A percentile compares a stretch with the other conserved stretches of the same genome.
These are phyloP conservation scores for Mya arenaria DNA, from an alignment of 1,140 invertebrate genomes.

Conservation along the genomic window DNA sequence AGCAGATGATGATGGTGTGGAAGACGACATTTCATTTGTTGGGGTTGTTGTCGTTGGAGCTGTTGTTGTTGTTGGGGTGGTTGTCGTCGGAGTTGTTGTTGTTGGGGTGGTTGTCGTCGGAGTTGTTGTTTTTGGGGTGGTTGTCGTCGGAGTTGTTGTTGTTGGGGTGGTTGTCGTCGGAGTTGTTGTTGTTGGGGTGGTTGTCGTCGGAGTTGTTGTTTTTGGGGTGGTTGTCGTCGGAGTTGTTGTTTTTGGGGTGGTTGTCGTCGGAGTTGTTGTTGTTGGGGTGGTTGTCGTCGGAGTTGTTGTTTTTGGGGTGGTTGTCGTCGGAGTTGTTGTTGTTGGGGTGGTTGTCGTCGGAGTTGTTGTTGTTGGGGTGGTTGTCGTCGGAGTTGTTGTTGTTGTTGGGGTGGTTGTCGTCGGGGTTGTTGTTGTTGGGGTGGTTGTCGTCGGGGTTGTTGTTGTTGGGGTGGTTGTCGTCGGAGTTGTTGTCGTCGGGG, in stretches of 20 bases:
- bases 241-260: not conserved
- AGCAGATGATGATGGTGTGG: not conserved
- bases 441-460: not conserved
- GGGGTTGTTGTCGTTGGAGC: not conserved
- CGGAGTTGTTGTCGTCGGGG: not conserved
- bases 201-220: not conserved
- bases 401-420: not conserved
- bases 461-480: not conserved
- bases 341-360: not conserved
- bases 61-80: not conserved
- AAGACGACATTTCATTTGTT: not conserved
- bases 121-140: not conserved
- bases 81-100: not conserved
- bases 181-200: not conserved
- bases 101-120: not conserved
- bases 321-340: not conserved
- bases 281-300: not conserved
- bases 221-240: not conserved
- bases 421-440: not conserved
- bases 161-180: not conserved
- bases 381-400: not conserved
- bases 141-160: not conserved
- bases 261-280: not conserved
- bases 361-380: no score
- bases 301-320: not conserved